Base-by-base conservation (phyloP, 2,888 invertebrate species). In the Ophion slaviceki region DNA sequence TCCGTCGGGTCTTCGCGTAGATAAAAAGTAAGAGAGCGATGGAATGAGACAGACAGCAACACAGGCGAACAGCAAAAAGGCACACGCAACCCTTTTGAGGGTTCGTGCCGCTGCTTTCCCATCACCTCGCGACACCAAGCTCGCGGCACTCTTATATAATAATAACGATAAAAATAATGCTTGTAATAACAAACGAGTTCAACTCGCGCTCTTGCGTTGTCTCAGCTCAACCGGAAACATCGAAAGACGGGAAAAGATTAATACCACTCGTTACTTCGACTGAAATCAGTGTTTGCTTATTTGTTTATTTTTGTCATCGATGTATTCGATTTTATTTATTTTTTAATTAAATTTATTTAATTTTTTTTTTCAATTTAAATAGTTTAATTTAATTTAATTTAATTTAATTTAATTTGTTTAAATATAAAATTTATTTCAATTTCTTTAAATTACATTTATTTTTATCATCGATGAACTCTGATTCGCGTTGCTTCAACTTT, bases 41-140 rank as follows among this genome's bases (percentile, higher is more conserved):
- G 45, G 72, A 77, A 83, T 61, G 32, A 61, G 64, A 47, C 66
- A 59, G 64, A 74, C 80, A 24, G 20, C 10, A 71, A 75, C 75
- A 59, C 61, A 66, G 53, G 40, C 67, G 20, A 68, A 53, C 53
- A n/a, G 70, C 80, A 83, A 83, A 72, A 84, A 86, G 70, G 79
- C 78, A 80, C 86, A 78, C 83, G 80, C 86, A 86, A 83, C 83
- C 78, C 86, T 86, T 86, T 83, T 86, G 86, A 86, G 83, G 45
- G 17, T 67, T 72, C 45, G 77, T 61, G 82, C 82, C 86, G 86
- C 82, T 77, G 47, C 68, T 84, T 83, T 84, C 86, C 81, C 86
- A 83, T 81, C 68, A 72, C 76, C 7, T 40, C 47, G 47, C 71
- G 75, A 32, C 47, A 62, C 11, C 24, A 20, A 62, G 40, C 72